phyloP scores from a whole-genome alignment of 2,888 invertebrate genomes.

The Pachymerium ferrugineum region DNA sequence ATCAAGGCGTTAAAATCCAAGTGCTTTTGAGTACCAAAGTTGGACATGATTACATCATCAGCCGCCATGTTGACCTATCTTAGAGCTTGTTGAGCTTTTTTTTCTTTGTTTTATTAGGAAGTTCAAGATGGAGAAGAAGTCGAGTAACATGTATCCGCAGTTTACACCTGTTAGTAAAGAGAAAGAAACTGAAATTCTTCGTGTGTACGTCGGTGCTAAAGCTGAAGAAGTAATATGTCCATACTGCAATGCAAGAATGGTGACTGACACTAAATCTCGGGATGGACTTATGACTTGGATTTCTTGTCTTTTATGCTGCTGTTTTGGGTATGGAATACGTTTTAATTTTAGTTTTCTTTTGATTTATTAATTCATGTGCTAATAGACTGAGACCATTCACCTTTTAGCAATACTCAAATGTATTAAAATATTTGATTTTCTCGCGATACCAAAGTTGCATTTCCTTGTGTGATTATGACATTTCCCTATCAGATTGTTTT shows the following conservation, averaged over 20 bases:
- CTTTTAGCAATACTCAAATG: no score
- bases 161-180: neutral
- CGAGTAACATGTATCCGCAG: neutral
- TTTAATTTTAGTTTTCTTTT: no score
- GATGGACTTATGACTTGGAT: neutral
- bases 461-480: no score
- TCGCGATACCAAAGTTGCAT: no score
- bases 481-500: no score
- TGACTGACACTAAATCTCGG: neutral
- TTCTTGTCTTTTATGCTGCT: neutral
- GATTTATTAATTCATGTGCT: no score
- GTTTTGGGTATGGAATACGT: neutral
- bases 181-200: neutral
- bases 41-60: neutral
- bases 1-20: neutral
- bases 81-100: neutral
- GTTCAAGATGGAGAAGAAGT: neutral
- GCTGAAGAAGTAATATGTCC: neutral
- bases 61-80: slow-evolving; percentile 23
- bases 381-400: no score
- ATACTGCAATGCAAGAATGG: neutral
- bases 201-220: neutral
- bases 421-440: no score
- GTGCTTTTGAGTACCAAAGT: no score
- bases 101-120: neutral